A percentile compares a stretch with the other conserved stretches of the same genome.
Conservation (phyloP, 53 echinoderm and acorn worm species). For the Zoroaster sp. region DNA sequence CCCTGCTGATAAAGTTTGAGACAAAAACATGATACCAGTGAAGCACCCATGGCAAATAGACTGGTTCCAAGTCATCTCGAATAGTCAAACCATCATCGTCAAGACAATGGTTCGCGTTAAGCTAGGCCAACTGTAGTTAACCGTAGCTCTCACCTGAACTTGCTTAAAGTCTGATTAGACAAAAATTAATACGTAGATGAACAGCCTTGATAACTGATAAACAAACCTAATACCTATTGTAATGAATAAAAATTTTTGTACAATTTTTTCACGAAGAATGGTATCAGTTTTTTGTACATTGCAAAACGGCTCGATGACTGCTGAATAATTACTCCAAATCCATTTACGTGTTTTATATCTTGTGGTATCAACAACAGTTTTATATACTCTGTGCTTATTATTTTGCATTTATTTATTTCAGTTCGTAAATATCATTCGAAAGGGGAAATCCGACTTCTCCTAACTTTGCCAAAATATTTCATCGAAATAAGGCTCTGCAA, state of each 20-base stretch:
- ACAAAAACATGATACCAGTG: too few relatives aligned
- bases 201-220: too few relatives aligned
- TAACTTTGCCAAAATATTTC: neutral
- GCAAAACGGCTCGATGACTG: neutral
- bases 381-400: neutral
- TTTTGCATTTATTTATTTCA: slow-evolving; percentile 29
- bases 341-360: neutral
- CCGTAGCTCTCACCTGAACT: too few relatives aligned
- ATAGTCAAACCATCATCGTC: too few relatives aligned
- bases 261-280: neutral
- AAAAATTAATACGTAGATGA: too few relatives aligned
- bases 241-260: neutral
- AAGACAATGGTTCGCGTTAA: too few relatives aligned
- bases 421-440: neutral
- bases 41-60: too few relatives aligned
- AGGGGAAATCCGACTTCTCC: neutral
- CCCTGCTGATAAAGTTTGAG: too few relatives aligned
- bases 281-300: neutral
- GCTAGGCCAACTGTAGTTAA: too few relatives aligned
- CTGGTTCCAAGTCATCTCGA: too few relatives aligned
- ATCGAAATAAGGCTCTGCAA: slow-evolving; percentile 17
- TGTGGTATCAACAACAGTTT: slow-evolving; percentile 1
- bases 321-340: neutral
- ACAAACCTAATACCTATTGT: neutral
- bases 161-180: too few relatives aligned